Evolutionary conservation across 2,113 vertebrate genomes (phyloP).

Genomic region (Mystacornis crossleyi): DNA sequence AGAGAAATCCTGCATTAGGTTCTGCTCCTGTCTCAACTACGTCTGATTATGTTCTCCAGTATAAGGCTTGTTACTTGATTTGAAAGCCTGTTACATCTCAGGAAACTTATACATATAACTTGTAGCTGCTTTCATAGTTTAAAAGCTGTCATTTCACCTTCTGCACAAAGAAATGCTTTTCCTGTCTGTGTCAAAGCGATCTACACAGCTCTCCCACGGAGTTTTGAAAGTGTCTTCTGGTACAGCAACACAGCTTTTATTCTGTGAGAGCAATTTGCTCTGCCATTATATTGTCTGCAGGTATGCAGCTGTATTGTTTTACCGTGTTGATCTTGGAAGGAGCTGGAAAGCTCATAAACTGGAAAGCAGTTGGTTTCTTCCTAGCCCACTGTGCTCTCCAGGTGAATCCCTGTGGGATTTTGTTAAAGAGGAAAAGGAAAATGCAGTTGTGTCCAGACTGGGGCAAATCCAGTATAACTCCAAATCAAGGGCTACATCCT

Average conservation of each 20-base stretch:
- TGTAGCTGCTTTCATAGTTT: background rate
- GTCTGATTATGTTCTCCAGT: background rate
- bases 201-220: background rate
- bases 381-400: conserved; percentile 9
- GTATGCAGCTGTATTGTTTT: conserved; percentile 51
- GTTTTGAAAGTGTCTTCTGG: background rate
- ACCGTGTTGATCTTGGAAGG: conserved; percentile 19
- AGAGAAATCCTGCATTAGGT: background rate
- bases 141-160: conserved; percentile 23
- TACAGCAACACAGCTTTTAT: conserved; percentile 2
- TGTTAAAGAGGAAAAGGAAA: background rate
- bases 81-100: background rate
- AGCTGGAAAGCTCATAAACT: conserved; percentile 36
- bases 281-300: conserved; percentile 44
- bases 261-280: conserved; percentile 39
- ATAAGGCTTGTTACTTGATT: conserved; percentile 4
- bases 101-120: background rate
- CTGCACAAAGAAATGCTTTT: conserved; percentile 4
- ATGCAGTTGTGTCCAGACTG: background rate
- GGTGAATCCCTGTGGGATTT: background rate
- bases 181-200: background rate
- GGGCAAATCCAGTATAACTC: background rate
- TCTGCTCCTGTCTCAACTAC: background rate
- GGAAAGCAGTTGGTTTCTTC: conserved; percentile 29
- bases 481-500: background rate